phyloP scores from a whole-genome alignment of 1,140 invertebrate species.

The Wasmannia auropunctata region DNA sequence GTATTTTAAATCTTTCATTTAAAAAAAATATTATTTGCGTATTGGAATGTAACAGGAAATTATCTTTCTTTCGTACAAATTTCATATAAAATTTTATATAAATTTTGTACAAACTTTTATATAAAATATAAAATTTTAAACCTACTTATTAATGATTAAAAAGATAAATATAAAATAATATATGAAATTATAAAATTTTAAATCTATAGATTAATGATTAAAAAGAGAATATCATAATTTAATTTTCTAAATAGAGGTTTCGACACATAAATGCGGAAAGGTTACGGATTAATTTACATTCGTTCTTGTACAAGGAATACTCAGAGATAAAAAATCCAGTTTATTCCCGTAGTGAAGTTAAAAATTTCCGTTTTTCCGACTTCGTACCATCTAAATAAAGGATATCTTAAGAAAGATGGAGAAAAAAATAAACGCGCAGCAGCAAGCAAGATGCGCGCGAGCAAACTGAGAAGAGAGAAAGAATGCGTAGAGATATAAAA shows the following conservation, averaged over 20 bases:
- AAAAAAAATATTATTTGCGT: neutral
- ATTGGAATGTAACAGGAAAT: neutral
- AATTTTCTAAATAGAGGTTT: neutral
- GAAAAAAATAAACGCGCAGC: constrained; percentile 16
- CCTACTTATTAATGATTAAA: neutral
- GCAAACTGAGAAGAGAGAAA: neutral
- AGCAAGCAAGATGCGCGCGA: neutral
- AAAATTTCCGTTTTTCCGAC: constrained; percentile 1
- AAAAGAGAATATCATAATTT: neutral
- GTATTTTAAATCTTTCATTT: neutral
- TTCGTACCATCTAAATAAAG: constrained; percentile 1
- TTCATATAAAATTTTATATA: too few relatives aligned
- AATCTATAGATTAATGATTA: neutral
- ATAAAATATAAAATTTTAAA: too few relatives aligned
- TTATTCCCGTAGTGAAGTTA: neutral
- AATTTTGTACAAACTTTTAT: too few relatives aligned
- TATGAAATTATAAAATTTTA: neutral
- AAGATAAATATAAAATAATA: too few relatives aligned
- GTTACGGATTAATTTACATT: neutral
- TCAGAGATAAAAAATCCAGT: neutral
- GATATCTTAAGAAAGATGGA: neutral
- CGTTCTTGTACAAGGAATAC: neutral
- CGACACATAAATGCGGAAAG: neutral
- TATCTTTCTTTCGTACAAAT: neutral
- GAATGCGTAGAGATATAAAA: constrained; percentile 29